Percentiles rank a stretch among this genome's conserved stretches.
Evolutionary conservation across 1,140 invertebrate species (phyloP).

Genomic region (Papilio polytes): DNA sequence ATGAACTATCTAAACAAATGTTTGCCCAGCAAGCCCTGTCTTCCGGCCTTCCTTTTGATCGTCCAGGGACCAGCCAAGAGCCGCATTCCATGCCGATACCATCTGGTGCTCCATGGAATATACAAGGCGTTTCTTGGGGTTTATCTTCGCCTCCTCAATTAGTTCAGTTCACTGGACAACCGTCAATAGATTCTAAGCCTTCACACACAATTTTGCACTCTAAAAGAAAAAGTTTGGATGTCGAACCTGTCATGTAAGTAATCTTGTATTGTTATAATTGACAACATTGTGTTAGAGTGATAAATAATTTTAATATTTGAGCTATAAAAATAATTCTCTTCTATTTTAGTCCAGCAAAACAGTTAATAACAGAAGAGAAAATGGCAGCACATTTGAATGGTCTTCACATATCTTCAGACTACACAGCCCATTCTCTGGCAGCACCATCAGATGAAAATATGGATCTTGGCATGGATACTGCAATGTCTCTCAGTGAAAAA

Average conservation of each 20-base stretch:
- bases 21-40: slow-evolving; percentile 66
- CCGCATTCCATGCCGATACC: slow-evolving; percentile 75
- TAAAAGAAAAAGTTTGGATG: slow-evolving; percentile 75
- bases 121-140: slow-evolving; percentile 75
- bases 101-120: slow-evolving; percentile 76
- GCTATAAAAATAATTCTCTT: not conserved
- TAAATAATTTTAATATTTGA: too few relatives aligned
- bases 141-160: slow-evolving; percentile 69
- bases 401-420: slow-evolving; percentile 87
- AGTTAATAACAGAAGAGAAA: slow-evolving; percentile 92
- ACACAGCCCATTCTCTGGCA: slow-evolving; percentile 66
- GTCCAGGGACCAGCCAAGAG: slow-evolving; percentile 45
- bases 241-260: slow-evolving; percentile 76
- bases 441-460: slow-evolving; percentile 58
- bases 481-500: slow-evolving; percentile 74
- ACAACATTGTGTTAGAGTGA: not conserved
- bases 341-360: slow-evolving; percentile 85
- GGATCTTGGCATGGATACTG: slow-evolving; percentile 62
- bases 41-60: slow-evolving; percentile 51
- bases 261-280: not conserved
- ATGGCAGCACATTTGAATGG: slow-evolving; percentile 90
- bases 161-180: slow-evolving; percentile 76
- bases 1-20: slow-evolving; percentile 73
- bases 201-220: slow-evolving; percentile 60
- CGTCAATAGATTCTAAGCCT: slow-evolving; percentile 49